Evolutionary conservation across 2,113 vertebrate genomes (phyloP).

Genomic region (Acanthisitta chloris): DNA sequence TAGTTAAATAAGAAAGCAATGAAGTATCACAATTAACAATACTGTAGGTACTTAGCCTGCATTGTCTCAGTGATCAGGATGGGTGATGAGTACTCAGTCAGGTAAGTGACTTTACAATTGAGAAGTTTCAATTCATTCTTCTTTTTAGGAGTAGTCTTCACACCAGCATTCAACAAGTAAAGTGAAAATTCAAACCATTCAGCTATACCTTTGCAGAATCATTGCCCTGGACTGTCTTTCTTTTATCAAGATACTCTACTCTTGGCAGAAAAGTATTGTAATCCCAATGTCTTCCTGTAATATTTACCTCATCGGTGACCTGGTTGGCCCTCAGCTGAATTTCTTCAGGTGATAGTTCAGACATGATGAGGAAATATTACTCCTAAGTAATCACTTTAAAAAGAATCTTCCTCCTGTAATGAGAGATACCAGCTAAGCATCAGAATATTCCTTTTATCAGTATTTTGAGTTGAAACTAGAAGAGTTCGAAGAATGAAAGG

Average conservation of each 20-base stretch:
- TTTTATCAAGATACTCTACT: background rate
- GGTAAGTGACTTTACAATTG: background rate
- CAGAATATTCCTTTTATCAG: background rate
- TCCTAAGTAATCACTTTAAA: background rate
- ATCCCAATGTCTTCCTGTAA: background rate
- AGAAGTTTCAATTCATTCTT: background rate
- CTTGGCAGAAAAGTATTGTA: background rate
- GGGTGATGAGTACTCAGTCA: background rate
- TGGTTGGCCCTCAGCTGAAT: conserved; percentile 87
- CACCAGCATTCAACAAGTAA: background rate
- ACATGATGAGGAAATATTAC: conserved; percentile 81
- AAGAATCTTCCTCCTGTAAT: background rate
- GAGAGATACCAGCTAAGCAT: background rate
- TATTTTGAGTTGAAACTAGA: background rate
- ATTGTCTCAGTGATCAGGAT: background rate
- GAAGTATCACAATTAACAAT: background rate
- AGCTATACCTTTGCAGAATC: background rate
- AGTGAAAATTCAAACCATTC: background rate
- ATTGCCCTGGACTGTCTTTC: background rate
- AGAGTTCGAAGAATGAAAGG: background rate
- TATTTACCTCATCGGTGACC: conserved; percentile 92
- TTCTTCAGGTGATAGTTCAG: conserved; percentile 85
- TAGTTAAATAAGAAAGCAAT: background rate
- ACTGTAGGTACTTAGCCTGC: background rate
- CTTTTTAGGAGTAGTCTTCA: background rate